Evolutionary conservation across 2,888 invertebrate genomes (phyloP).

Genomic region (Aleiodes alternator): DNA sequence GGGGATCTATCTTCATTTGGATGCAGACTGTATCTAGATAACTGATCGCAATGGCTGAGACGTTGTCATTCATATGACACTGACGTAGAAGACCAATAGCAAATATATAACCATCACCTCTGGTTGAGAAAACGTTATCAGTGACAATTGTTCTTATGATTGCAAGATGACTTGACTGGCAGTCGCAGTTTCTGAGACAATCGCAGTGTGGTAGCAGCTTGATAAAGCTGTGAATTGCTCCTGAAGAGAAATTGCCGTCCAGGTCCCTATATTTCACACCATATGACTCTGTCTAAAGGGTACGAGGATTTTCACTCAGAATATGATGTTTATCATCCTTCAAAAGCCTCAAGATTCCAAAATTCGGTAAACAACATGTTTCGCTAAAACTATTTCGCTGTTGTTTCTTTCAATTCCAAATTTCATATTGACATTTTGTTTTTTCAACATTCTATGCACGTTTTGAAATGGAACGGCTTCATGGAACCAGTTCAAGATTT

Average conservation of each 20-base stretch:
- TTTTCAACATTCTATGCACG: no score
- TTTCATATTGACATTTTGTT: no score
- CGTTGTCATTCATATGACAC: not conserved
- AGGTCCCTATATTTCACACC: not conserved
- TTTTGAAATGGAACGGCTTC: no score
- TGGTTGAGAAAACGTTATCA: no score
- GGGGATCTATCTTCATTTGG: not conserved
- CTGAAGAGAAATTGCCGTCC: not conserved
- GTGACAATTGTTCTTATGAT: no score
- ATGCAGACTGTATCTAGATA: constrained; percentile 5
- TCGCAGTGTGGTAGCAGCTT: not conserved
- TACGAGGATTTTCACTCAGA: not conserved
- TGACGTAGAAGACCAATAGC: not conserved
- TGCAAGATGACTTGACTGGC: no score
- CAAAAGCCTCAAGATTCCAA: constrained; percentile 2
- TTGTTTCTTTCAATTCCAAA: no score
- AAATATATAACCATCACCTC: no score
- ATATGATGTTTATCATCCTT: constrained; percentile 14
- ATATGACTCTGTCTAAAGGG: constrained; percentile 3
- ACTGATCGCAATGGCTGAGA: not conserved
- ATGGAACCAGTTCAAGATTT: no score
- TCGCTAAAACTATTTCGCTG: no score
- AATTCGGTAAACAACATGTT: no score
- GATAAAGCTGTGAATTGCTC: constrained; percentile 12
- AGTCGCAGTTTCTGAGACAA: no score